Evolutionary conservation across 2,888 invertebrate species (phyloP), one percentile per base, ranked within the genome.

Genomic region (Lypha dubia): DNA sequence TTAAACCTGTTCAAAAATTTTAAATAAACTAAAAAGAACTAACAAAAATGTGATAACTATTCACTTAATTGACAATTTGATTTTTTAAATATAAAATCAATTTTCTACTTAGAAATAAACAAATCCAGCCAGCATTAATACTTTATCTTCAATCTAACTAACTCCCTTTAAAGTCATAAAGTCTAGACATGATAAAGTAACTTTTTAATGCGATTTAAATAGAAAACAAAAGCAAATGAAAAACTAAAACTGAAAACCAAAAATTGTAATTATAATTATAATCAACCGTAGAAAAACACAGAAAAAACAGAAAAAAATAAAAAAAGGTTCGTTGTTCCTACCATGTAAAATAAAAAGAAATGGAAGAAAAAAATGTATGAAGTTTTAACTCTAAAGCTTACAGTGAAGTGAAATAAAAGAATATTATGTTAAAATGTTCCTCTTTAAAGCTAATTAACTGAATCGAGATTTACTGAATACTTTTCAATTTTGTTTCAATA

Each of bases 171-270:
- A 73, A 67, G 41, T 32, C 67, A 44, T 51, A 32, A 58, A 73
- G 80, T 80, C 80, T 80, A 80, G 80, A 74, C 80, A 22, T 73
- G 65, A 60, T 67, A 67, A 74, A 67, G 35, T 56, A 49, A 71
- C 53, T 53, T 53, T 58, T 79, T 79, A 62, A 70, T 63, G 32
- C 32, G 70, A 71, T 71, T 70, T 35, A 60, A 58, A 38, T 22
- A 49, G 22, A 49, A 70, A 53, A 22, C 49, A 70, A 67, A 62
- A 20, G 38, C n/a, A 32, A 68, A 53, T 32, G 35, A 20, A 79
- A 62, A 65, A 46, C 17, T 20, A 63, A 32, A 63, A 62, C 49
- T 56, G 35, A 20, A 79, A 62, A 65, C 35, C 17, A n/a, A 63
- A 32, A 63, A 62, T 41, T 56, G 28, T 28, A 28, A 28, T 28